Evolutionary conservation across 2,888 invertebrate species (phyloP), one percentile per base, ranked within the genome.

Genomic region (Agapetus fuscipes): DNA sequence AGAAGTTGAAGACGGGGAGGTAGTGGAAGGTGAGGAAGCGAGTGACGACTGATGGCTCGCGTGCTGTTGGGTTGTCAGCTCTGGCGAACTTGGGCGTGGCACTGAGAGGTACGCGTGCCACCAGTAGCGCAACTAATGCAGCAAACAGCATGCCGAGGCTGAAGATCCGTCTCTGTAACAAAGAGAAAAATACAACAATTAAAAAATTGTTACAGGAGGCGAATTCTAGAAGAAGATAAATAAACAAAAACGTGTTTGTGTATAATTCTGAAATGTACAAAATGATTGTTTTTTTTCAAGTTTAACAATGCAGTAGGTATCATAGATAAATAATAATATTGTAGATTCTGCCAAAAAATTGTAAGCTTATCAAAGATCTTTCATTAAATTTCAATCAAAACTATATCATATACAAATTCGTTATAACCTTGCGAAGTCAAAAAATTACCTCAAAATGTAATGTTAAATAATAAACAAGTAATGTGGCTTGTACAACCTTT

Each of bases 41-140:
- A 28, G 89, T 87, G 52, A 87, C 63, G 32, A 83, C 60, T 37
- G 82, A 83, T 31, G 83, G 78, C 51, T 86, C 84, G 56, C 88
- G 80, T n/a, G 95, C 86, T 17, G 94, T 83, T 1, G 96, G 96
- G 68, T 96, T 97, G 72, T 96, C 96, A 3, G 94, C 91, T 26
- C 86, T 82, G 32, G 95, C 88, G 61, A 96, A 96, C 49, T 83
- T 78, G 3, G 86, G 85, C 2, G 77, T 72, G 6, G 72, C 76
- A 52, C 88, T 85, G 46, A 89, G 72, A 53, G 83, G 78, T 45
- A 94, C 66, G 30, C 95, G 77, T 56, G 85, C 78, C 49, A 80
- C 75, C 20, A 88, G 66, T 46, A 90, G 72, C 10, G 79, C 71
- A 14, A 77, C 64, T 9, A 84, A 74, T 6, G 83, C 78, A 12